phyloP scores from a whole-genome alignment of 1,140 invertebrate species.

The Amyelois transitella region DNA sequence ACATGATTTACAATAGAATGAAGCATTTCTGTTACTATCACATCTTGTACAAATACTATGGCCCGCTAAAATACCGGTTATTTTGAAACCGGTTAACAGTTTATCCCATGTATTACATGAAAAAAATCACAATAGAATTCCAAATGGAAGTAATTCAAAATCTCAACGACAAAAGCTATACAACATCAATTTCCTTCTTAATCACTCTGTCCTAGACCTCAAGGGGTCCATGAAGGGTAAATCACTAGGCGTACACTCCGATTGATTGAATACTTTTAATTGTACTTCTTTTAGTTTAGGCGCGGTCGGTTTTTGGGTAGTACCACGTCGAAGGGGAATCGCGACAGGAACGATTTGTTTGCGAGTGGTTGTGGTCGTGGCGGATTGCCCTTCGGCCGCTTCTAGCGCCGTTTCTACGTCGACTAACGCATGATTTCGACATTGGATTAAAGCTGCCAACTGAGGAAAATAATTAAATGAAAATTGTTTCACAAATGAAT shows the following conservation, averaged over 20 bases:
- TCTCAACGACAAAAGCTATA: slow-evolving; percentile 50
- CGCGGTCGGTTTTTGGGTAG: slow-evolving; percentile 9
- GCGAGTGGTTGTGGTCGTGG: slow-evolving; percentile 27
- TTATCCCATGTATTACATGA: no score
- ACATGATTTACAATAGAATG: no score
- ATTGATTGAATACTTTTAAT: slow-evolving; percentile 55
- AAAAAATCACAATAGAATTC: slow-evolving; percentile 12
- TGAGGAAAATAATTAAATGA: slow-evolving; percentile 19
- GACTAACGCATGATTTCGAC: slow-evolving; percentile 57
- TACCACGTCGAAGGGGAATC: slow-evolving; percentile 17
- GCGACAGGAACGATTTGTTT: slow-evolving; percentile 44
- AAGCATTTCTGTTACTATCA: no score
- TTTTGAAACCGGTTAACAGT: no score
- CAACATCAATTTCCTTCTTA: slow-evolving; percentile 49
- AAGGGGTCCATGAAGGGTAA: slow-evolving; percentile 55
- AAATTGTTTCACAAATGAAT: no score
- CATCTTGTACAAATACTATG: no score
- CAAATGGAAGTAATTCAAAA: slow-evolving; percentile 2
- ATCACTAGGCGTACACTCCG: slow-evolving; percentile 45
- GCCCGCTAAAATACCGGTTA: no score
- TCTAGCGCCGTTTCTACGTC: slow-evolving; percentile 64
- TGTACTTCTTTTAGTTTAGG: slow-evolving; percentile 48
- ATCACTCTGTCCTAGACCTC: slow-evolving; percentile 58
- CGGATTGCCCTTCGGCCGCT: slow-evolving; percentile 50
- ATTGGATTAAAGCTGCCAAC: slow-evolving; percentile 57